A percentile compares a stretch with the other conserved stretches of the same genome.
phyloP scores from a whole-genome alignment of 2,888 invertebrate genomes.

The Habroteleia sp. region DNA sequence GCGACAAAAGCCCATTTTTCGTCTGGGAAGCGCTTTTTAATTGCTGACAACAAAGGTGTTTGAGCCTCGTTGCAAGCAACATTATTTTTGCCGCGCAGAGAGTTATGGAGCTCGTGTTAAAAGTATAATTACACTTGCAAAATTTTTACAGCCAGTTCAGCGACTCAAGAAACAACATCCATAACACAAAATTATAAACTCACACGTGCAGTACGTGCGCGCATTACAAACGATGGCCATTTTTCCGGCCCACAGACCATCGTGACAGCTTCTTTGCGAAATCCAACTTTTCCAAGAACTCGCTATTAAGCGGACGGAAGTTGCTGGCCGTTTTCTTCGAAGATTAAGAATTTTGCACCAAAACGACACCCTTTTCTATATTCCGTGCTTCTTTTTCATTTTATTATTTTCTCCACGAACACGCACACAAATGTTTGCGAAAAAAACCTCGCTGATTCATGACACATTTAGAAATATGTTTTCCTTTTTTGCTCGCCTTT shows the following conservation, averaged over 20 bases:
- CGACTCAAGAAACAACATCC: slow-evolving; percentile 50
- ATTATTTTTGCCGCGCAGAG: slow-evolving; percentile 35
- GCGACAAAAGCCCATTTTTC: slow-evolving; percentile 12
- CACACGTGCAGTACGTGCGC: slow-evolving; percentile 53
- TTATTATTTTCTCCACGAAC: not conserved
- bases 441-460: slow-evolving; percentile 1
- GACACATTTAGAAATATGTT: slow-evolving; percentile 33
- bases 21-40: slow-evolving; percentile 30
- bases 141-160: slow-evolving; percentile 49
- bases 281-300: slow-evolving; percentile 26
- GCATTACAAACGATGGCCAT: slow-evolving; percentile 46
- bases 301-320: slow-evolving; percentile 30
- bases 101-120: slow-evolving; percentile 32
- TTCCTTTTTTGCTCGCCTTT: slow-evolving; percentile 5
- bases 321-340: slow-evolving; percentile 3
- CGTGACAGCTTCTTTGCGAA: slow-evolving; percentile 43
- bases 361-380: slow-evolving; percentile 2
- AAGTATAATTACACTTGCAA: slow-evolving; percentile 60
- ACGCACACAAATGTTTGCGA: slow-evolving; percentile 27
- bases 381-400: not conserved
- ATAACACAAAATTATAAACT: slow-evolving; percentile 59
- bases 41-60: slow-evolving; percentile 48
- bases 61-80: slow-evolving; percentile 14
- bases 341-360: slow-evolving; percentile 16
- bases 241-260: slow-evolving; percentile 42